Evolutionary conservation across 2,888 invertebrate species (phyloP), one percentile per base, ranked within the genome.

Genomic region (Amblyjoppa proteus): DNA sequence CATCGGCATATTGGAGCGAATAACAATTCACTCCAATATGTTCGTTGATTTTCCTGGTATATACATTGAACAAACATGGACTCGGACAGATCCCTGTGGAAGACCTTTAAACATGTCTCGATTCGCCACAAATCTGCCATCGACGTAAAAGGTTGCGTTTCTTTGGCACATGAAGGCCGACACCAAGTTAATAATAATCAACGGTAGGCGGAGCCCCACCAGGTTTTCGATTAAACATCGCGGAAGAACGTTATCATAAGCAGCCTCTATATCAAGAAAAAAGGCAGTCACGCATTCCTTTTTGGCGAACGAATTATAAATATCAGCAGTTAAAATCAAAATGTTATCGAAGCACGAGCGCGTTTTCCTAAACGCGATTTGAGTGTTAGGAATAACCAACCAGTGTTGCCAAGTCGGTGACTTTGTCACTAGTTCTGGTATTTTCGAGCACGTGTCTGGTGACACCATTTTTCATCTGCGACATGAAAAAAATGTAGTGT

Each of bases 181-280:
- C n/a, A n/a, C n/a, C n/a, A n/a, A n/a, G n/a, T n/a, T n/a, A n/a
- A n/a, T n/a, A n/a, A n/a, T n/a, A n/a, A n/a, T n/a, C n/a, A n/a
- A n/a, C n/a, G n/a, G n/a, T n/a, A n/a, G n/a, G n/a, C n/a, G n/a
- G n/a, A n/a, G n/a, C n/a, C n/a, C n/a, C n/a, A n/a, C n/a, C n/a
- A n/a, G n/a, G n/a, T n/a, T 64, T 9, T 70, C 1, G 0, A 80
- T 34, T 0, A 83, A 25, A 13, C 51, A 45, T 0, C 56, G 13
- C 2, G 71, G 66, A 4, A 28, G n/a, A 2, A 76, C 69, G 9
- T 81, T 75, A 7, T 82, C 84, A 41, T 82, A 86, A 0, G 84
- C 84, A 0, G 79, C 79, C 45, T 84, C 75, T 1, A 86, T 70
- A 49, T 86, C 86, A 0, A 86, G 11, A 25, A 84, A 71, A 76